These are phyloP conservation scores for Drosophila pegasa DNA, from an alignment of 2,888 invertebrate species.

Conservation along the genomic window DNA sequence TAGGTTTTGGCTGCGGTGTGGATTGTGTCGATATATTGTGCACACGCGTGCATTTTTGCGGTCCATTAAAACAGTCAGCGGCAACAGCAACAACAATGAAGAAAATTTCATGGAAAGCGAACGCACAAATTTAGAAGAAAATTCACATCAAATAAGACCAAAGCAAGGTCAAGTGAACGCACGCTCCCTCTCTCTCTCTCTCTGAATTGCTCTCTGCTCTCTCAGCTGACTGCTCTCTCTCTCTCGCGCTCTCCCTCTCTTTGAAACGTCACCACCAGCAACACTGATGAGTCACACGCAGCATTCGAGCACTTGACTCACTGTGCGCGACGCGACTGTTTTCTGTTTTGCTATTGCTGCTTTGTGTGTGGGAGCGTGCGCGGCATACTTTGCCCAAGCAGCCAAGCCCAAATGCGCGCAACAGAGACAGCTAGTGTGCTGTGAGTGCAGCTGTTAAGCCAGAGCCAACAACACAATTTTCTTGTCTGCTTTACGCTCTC, in stretches of 20 bases:
- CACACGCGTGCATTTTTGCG: slow-evolving; percentile 67
- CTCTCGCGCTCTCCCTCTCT: slow-evolving; percentile 24
- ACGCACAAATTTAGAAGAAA: slow-evolving; percentile 63
- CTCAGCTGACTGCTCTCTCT: background rate
- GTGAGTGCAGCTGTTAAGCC: slow-evolving; percentile 44
- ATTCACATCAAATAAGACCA: slow-evolving; percentile 67
- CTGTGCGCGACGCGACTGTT: slow-evolving; percentile 51
- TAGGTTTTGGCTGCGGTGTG: slow-evolving; percentile 14
- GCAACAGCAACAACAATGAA: slow-evolving; percentile 32
- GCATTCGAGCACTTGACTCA: slow-evolving; percentile 12
- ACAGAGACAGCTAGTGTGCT: slow-evolving; percentile 22
- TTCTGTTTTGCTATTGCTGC: slow-evolving; percentile 14
- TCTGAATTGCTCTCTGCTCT: slow-evolving; percentile 3
- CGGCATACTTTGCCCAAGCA: slow-evolving; percentile 50
- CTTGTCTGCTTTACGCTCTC: slow-evolving; percentile 41
- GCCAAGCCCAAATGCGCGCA: slow-evolving; percentile 6
- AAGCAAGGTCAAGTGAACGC: slow-evolving; percentile 67
- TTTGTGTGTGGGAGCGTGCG: slow-evolving; percentile 67
- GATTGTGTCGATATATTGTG: slow-evolving; percentile 48
- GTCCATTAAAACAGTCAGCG: slow-evolving; percentile 68
- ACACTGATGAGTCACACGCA: slow-evolving; percentile 64
- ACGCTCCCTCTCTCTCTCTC: slow-evolving; percentile 1
- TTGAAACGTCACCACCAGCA: slow-evolving; percentile 53
- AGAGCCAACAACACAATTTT: slow-evolving; percentile 32
- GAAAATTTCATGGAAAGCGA: slow-evolving; percentile 66